Conservation (phyloP, 2,888 invertebrate species). For the Cephus pulcher region DNA sequence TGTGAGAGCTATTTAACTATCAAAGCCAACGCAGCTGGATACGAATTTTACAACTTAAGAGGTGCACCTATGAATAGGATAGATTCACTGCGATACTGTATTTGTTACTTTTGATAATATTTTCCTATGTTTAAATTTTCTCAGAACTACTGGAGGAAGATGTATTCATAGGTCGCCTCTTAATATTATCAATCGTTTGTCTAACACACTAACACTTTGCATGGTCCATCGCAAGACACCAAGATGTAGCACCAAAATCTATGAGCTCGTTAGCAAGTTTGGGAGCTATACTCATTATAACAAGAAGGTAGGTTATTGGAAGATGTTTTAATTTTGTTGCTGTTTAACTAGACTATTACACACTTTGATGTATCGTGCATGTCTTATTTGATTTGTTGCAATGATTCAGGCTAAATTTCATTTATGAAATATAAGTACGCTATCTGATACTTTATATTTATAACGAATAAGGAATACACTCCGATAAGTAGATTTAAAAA, state of each 20-base stretch:
- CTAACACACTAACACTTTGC: conserved; percentile 60
- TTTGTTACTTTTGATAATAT: neutral
- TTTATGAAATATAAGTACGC: neutral
- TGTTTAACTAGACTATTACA: neutral
- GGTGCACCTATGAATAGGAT: neutral
- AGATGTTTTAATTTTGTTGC: conserved; percentile 22
- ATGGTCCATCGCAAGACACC: conserved; percentile 57
- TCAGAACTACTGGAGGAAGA: no score
- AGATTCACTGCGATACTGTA: neutral
- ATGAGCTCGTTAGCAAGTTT: conserved; percentile 60
- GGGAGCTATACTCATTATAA: conserved; percentile 50
- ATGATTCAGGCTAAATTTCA: conserved; percentile 5
- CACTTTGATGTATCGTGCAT: neutral
- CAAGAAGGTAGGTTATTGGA: conserved; percentile 49
- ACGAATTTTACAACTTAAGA: neutral
- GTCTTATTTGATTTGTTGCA: conserved; percentile 17
- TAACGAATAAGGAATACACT: neutral
- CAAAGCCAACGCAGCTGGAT: neutral
- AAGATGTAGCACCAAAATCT: conserved; percentile 58
- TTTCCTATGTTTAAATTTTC: neutral
- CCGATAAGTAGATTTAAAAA: no score
- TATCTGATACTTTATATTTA: neutral
- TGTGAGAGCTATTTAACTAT: neutral
- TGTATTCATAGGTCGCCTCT: neutral
- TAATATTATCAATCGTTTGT: conserved; percentile 26